phyloP scores from a whole-genome alignment of 2,888 invertebrate genomes.

The Oscheius myriophilus region DNA sequence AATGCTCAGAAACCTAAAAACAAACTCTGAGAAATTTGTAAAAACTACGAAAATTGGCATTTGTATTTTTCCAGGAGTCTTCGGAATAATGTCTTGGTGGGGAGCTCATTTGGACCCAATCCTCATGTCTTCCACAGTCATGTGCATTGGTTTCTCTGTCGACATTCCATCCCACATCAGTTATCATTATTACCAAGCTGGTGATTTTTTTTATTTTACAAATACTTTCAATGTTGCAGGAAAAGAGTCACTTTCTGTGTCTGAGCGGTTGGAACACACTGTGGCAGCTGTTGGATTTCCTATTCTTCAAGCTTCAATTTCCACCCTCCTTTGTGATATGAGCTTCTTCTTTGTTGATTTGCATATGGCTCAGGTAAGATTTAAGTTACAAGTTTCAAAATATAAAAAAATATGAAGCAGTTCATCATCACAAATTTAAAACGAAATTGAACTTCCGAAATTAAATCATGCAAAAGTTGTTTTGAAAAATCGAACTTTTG shows the following conservation, averaged over 20 bases:
- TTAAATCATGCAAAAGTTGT: too few species aligned
- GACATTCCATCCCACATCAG: conserved; percentile 69
- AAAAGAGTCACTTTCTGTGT: conserved; percentile 39
- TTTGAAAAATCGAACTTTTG: too few species aligned
- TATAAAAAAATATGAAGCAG: too few species aligned
- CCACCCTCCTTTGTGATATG: conserved; percentile 66
- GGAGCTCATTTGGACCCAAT: conserved; percentile 69
- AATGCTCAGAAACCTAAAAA: too few species aligned
- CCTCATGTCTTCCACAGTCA: conserved; percentile 66
- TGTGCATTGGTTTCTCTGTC: conserved; percentile 69
- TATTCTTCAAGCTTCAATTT: conserved; percentile 64
- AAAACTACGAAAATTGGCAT: too few species aligned
- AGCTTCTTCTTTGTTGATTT: conserved; percentile 65
- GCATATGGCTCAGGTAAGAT: conserved; percentile 67
- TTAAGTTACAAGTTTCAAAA: too few species aligned
- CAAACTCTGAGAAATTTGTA: too few species aligned
- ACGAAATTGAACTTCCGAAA: too few species aligned
- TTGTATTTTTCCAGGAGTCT: conserved; percentile 66
- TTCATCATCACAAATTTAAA: too few species aligned
- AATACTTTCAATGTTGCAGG: conserved; percentile 29
- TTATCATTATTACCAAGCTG: conserved; percentile 67
- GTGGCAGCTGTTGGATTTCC: conserved; percentile 67
- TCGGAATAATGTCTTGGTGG: conserved; percentile 67
- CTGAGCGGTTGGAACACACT: conserved; percentile 58
- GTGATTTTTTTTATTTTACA: conserved; percentile 19